Percentiles rank a stretch among this genome's conserved stretches.
These are phyloP conservation scores for Pipistrellus nathusii DNA, from an alignment of 2,797 vertebrate genomes.

Conservation along the genomic window DNA sequence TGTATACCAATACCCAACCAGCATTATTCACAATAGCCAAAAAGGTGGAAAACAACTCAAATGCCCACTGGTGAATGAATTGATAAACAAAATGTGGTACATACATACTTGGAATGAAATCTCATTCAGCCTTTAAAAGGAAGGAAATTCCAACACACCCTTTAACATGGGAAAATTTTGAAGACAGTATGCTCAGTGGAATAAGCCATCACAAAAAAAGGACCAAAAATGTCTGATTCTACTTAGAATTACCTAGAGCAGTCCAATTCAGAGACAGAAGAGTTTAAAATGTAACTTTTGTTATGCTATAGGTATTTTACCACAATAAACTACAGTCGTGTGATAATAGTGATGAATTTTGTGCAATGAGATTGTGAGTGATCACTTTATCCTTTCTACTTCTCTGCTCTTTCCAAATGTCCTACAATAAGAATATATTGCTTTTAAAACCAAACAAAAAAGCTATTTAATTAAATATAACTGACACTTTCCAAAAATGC, in stretches of 20 bases:
- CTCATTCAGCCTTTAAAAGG: not conserved
- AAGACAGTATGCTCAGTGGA: not conserved
- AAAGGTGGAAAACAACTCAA: not conserved
- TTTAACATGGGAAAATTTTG: not conserved
- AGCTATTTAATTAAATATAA: not conserved
- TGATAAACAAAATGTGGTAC: not conserved
- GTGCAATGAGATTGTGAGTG: rapidly evolving
- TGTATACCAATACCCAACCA: not conserved
- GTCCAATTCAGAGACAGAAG: not conserved
- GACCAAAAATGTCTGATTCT: not conserved
- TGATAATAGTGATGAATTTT: not conserved
- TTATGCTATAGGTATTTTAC: not conserved
- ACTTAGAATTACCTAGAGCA: not conserved
- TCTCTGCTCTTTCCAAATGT: not conserved
- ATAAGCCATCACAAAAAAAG: not conserved
- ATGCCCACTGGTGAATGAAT: rapidly evolving
- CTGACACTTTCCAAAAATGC: not conserved
- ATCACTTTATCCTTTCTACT: not conserved
- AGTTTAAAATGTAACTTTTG: not conserved
- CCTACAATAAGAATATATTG: not conserved
- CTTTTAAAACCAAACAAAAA: not conserved
- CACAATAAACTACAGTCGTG: not conserved
- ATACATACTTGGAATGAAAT: not conserved
- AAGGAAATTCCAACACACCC: not conserved
- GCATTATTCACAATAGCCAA: not conserved